These are phyloP conservation scores for Pipistrellus pipistrellus DNA, from an alignment of 2,797 vertebrate genomes.

Conservation along the genomic window DNA sequence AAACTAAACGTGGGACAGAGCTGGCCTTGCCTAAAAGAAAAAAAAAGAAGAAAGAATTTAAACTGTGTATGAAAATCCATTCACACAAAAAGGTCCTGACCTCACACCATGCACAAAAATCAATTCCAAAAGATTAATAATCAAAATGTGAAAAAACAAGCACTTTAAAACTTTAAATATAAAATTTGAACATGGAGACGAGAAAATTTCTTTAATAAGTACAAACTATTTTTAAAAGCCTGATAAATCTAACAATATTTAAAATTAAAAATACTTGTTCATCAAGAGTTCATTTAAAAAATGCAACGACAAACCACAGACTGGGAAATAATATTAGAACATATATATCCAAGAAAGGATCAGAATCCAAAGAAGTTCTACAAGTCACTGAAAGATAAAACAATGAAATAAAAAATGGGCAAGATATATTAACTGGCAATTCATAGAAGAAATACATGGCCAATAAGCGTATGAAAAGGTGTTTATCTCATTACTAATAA, in stretches of 20 bases:
- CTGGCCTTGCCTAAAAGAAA: neutral
- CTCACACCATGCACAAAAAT: neutral
- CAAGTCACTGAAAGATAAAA: constrained; percentile 1
- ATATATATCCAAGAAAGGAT: constrained; percentile 7
- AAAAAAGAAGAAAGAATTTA: neutral
- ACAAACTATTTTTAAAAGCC: neutral
- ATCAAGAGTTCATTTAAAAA: constrained; percentile 8
- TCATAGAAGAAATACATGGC: neutral
- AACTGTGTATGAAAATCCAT: neutral
- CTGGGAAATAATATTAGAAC: neutral
- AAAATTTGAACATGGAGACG: neutral
- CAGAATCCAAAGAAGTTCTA: neutral
- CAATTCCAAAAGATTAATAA: neutral
- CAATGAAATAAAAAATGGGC: neutral
- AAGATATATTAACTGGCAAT: constrained; percentile 18
- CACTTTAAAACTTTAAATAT: neutral
- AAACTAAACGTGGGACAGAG: neutral
- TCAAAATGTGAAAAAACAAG: neutral
- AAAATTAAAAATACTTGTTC: constrained; percentile 11
- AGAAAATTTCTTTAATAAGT: constrained; percentile 22
- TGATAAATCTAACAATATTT: constrained; percentile 8
- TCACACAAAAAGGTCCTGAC: neutral
- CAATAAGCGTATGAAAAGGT: neutral
- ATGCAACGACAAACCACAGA: neutral
- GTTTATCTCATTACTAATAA: neutral